These are phyloP conservation scores for Dysidea cf. avara DNA, from an alignment of 37 sponge, comb jelly and placozoan genomes.

Conservation along the genomic window DNA sequence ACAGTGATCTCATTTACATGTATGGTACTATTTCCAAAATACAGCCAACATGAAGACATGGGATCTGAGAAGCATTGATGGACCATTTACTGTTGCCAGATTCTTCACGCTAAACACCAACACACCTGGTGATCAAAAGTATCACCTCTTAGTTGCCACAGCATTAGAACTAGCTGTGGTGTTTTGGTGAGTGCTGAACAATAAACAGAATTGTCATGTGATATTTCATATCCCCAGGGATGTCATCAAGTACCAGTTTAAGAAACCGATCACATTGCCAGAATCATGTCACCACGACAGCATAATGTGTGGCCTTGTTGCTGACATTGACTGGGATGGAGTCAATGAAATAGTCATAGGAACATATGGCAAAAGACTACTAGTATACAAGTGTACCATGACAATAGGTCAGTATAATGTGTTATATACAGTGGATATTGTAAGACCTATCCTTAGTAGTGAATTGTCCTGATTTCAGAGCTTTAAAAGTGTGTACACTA, in stretches of 20 bases:
- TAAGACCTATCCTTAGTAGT: too few species aligned
- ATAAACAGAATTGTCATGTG: too few species aligned
- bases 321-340: conserved; percentile 75
- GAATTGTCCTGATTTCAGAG: too few species aligned
- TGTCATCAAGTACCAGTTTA: conserved; percentile 47
- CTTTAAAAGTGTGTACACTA: too few species aligned
- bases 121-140: neutral
- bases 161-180: conserved; percentile 65
- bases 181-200: conserved; percentile 20
- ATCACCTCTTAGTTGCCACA: conserved; percentile 53
- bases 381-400: conserved; percentile 26
- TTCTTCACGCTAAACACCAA: conserved; percentile 27
- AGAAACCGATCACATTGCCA: conserved; percentile 32
- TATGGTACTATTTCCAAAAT: neutral
- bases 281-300: conserved; percentile 67
- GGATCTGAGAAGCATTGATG: conserved; percentile 40
- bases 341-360: conserved; percentile 71
- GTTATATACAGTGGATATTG: too few species aligned
- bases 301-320: conserved; percentile 65
- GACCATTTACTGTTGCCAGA: conserved; percentile 67
- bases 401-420: too few species aligned
- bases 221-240: conserved; percentile 20
- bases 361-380: conserved; percentile 74
- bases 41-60: conserved; percentile 17
- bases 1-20: too few species aligned